These are phyloP conservation scores for Eupeodes luniger DNA, from an alignment of 2,888 invertebrate species.

Conservation along the genomic window DNA sequence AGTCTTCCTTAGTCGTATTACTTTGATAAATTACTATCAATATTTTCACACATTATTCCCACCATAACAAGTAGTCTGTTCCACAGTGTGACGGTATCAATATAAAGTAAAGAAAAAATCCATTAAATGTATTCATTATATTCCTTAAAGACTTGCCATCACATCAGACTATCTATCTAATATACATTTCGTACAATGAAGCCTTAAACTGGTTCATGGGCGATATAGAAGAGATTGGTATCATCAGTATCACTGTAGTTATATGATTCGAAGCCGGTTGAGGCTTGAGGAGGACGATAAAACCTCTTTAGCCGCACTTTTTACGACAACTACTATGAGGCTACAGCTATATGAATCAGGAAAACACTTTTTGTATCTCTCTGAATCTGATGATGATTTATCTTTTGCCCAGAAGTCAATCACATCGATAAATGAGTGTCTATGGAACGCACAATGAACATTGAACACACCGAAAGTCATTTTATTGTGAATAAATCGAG, in stretches of 20 bases:
- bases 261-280: not conserved
- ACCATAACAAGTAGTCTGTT: not conserved
- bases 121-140: not conserved
- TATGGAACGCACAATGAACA: too few relatives aligned
- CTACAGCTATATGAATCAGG: not conserved
- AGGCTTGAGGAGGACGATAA: not conserved
- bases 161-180: not conserved
- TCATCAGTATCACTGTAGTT: not conserved
- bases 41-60: not conserved
- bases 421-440: not conserved
- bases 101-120: not conserved
- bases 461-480: not conserved
- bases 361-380: not conserved
- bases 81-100: not conserved
- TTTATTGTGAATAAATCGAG: not conserved
- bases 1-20: not conserved
- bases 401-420: conserved; percentile 13
- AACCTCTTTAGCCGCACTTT: not conserved
- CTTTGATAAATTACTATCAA: too few relatives aligned
- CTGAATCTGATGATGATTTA: not conserved
- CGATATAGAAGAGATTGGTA: conserved; percentile 1
- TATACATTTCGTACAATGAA: conserved; percentile 11
- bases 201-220: conserved; percentile 2
- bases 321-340: not conserved
- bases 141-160: not conserved